Conservation (phyloP, 2,888 invertebrate species). For the Elmis aenea region DNA sequence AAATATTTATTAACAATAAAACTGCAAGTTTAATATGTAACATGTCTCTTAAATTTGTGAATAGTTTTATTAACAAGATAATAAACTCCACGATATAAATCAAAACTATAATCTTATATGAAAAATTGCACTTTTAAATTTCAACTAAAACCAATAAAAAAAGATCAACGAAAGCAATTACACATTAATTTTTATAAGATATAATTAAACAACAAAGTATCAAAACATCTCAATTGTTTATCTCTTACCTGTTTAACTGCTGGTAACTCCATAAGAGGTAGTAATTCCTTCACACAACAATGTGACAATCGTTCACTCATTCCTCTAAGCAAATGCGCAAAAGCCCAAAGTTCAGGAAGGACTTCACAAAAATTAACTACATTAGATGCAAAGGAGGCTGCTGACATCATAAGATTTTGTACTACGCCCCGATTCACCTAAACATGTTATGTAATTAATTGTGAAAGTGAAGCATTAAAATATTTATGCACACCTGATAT, state of each 20-base stretch:
- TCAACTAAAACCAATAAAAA: no score
- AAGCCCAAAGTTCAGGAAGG: constrained; percentile 77
- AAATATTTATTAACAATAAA: no score
- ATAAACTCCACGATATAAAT: no score
- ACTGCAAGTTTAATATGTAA: no score
- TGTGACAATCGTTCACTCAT: constrained; percentile 72
- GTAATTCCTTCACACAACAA: constrained; percentile 75
- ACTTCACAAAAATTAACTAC: constrained; percentile 78
- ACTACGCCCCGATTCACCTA: constrained; percentile 69
- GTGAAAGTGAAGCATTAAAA: neutral
- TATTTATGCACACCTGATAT: constrained; percentile 46
- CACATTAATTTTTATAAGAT: no score
- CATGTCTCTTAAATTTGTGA: no score
- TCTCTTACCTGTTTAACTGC: constrained; percentile 71
- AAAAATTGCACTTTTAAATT: no score
- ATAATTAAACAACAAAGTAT: no score
- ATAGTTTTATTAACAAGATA: no score
- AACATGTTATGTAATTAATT: neutral
- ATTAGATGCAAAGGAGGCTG: constrained; percentile 69
- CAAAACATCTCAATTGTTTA: no score
- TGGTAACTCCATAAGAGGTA: constrained; percentile 82
- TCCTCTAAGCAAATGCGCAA: constrained; percentile 66
- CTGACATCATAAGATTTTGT: constrained; percentile 67
- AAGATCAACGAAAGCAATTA: no score
- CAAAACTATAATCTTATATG: no score